phyloP scores from a whole-genome alignment of 2,113 vertebrate genomes.

The Myrmophylax atrothorax region DNA sequence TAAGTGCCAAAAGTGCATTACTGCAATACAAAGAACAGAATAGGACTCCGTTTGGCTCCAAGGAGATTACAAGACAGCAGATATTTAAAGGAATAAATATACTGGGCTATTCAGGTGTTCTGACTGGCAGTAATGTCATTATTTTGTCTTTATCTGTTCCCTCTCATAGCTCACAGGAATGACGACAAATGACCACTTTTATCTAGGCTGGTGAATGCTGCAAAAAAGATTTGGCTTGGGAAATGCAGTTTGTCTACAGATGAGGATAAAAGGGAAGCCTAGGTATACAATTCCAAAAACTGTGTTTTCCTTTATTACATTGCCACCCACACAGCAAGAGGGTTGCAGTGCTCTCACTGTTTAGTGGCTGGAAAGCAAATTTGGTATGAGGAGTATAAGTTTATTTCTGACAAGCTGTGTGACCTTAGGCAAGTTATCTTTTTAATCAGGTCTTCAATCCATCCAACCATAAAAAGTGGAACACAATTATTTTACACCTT shows the following conservation, averaged over 20 bases:
- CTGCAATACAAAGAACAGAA: background rate
- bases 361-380: background rate
- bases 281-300: background rate
- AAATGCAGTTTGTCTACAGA: background rate
- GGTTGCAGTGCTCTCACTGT: background rate
- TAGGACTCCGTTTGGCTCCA: background rate
- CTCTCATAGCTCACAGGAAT: background rate
- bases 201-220: background rate
- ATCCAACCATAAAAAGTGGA: background rate
- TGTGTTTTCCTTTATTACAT: background rate
- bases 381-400: background rate
- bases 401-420: slow-evolving; percentile 8
- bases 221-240: background rate
- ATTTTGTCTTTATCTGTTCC: slow-evolving; percentile 30
- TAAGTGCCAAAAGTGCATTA: slow-evolving; percentile 6
- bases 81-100: slow-evolving; percentile 16
- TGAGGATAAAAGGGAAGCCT: background rate
- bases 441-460: slow-evolving; percentile 5
- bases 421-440: background rate
- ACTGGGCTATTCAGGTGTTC: background rate
- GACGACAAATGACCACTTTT: background rate
- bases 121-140: background rate
- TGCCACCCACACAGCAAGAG: background rate
- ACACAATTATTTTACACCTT: slow-evolving; percentile 20
- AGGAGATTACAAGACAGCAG: slow-evolving; percentile 1